phyloP scores from a whole-genome alignment of 2,113 vertebrate species.

The Ophthalmolycus amberensis region DNA sequence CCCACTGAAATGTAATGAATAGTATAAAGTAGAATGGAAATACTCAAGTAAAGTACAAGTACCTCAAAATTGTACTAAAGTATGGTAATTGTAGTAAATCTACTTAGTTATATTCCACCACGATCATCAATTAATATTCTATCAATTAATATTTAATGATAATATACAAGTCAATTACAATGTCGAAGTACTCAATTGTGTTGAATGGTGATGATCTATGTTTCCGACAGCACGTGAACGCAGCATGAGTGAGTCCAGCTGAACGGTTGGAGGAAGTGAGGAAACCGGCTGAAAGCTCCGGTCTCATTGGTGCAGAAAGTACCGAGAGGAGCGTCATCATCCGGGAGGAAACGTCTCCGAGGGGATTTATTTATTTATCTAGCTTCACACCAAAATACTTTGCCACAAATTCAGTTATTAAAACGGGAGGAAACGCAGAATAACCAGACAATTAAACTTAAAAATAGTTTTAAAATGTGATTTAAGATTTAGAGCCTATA shows the following conservation, averaged over 20 bases:
- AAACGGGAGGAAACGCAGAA: neutral
- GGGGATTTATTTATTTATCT: slow-evolving; percentile 6
- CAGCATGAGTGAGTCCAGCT: slow-evolving; percentile 38
- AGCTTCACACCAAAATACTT: slow-evolving; percentile 6
- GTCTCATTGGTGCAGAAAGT: slow-evolving; percentile 55
- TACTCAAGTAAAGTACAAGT: neutral
- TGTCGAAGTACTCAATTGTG: neutral
- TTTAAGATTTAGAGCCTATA: neutral
- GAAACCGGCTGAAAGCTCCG: slow-evolving; percentile 59
- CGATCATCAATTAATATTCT: neutral
- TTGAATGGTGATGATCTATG: rapidly evolving
- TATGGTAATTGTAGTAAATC: neutral
- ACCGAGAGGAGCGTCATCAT: slow-evolving; percentile 19
- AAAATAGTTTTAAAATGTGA: neutral
- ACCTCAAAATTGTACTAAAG: neutral
- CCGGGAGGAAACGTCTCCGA: slow-evolving; percentile 45
- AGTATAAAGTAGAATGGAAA: neutral
- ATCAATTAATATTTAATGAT: no score
- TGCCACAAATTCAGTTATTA: neutral
- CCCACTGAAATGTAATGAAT: neutral
- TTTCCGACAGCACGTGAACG: slow-evolving; percentile 41
- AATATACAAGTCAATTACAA: neutral
- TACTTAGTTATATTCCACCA: neutral
- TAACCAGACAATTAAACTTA: neutral
- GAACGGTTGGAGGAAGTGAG: slow-evolving; percentile 82